These are phyloP conservation scores for Chloroclysta siterata DNA, from an alignment of 2,888 invertebrate species.

Conservation along the genomic window DNA sequence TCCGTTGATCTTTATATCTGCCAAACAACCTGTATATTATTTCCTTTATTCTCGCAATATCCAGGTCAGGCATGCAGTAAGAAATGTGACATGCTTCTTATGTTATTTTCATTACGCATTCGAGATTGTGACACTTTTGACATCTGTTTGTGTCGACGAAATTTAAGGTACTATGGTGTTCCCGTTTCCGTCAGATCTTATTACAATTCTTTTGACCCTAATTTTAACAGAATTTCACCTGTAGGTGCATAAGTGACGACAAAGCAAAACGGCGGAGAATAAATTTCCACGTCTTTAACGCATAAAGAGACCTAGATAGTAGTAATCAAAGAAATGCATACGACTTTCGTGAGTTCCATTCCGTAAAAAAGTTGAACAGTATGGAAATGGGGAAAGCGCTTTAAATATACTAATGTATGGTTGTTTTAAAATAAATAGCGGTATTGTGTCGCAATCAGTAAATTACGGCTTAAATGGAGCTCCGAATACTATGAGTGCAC, in stretches of 20 bases:
- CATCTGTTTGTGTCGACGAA: background rate
- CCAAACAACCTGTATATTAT: background rate
- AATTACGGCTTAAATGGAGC: constrained; percentile 49
- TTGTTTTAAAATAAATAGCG: constrained; percentile 15
- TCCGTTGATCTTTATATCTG: too few relatives aligned
- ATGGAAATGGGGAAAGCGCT: too few relatives aligned
- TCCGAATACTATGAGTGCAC: constrained; percentile 53
- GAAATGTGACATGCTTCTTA: constrained; percentile 1
- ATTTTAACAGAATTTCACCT: too few relatives aligned
- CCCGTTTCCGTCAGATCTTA: too few relatives aligned
- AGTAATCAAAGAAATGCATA: too few relatives aligned
- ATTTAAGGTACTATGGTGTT: background rate
- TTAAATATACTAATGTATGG: constrained; percentile 4
- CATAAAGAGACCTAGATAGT: too few relatives aligned
- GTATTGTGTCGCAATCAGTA: constrained; percentile 29
- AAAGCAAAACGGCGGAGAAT: too few relatives aligned
- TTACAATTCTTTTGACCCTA: too few relatives aligned
- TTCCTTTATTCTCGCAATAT: background rate
- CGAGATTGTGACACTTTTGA: background rate
- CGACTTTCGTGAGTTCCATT: too few relatives aligned
- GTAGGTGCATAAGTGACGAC: too few relatives aligned
- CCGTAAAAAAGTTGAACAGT: too few relatives aligned
- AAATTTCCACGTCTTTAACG: too few relatives aligned
- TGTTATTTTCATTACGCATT: background rate
- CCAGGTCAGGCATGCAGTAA: background rate